Evolutionary conservation across 2,888 invertebrate genomes (phyloP).

Genomic region (Myopa testacea): DNA sequence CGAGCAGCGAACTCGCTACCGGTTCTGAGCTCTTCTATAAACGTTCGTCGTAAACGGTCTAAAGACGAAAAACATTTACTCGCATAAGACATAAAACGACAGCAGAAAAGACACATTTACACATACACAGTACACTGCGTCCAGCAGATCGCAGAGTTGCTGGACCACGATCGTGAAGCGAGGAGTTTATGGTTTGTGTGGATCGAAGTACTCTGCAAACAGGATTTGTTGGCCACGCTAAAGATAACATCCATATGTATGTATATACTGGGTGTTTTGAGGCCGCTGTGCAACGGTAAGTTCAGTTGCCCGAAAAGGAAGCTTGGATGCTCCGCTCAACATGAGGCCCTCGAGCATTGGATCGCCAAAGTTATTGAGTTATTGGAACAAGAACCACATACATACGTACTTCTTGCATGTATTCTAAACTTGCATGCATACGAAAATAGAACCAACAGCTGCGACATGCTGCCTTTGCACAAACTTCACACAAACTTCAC

Average conservation of each 20-base stretch:
- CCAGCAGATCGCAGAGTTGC: conserved; percentile 45
- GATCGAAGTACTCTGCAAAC: not conserved
- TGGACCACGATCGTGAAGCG: not conserved
- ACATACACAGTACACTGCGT: conserved; percentile 21
- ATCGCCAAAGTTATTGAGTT: not conserved
- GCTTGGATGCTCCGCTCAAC: not conserved
- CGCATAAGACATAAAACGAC: not conserved
- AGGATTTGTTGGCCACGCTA: not conserved
- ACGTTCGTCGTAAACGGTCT: conserved; percentile 15
- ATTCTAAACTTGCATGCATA: not conserved
- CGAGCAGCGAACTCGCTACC: conserved; percentile 42
- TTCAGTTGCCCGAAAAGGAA: not conserved
- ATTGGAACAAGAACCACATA: not conserved
- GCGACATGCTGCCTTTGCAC: not conserved
- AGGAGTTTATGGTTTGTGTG: conserved; percentile 4
- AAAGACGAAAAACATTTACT: not conserved
- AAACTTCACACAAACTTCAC: not conserved
- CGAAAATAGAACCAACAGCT: not conserved
- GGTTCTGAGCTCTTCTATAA: conserved; percentile 41
- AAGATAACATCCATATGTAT: not conserved
- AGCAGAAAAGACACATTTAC: conserved; percentile 52
- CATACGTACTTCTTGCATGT: not conserved
- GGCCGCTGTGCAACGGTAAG: not conserved
- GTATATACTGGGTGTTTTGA: conserved; percentile 5
- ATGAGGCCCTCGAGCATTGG: not conserved